Evolutionary conservation across 2,113 vertebrate species (phyloP).

Genomic region (Osmerus eperlanus): DNA sequence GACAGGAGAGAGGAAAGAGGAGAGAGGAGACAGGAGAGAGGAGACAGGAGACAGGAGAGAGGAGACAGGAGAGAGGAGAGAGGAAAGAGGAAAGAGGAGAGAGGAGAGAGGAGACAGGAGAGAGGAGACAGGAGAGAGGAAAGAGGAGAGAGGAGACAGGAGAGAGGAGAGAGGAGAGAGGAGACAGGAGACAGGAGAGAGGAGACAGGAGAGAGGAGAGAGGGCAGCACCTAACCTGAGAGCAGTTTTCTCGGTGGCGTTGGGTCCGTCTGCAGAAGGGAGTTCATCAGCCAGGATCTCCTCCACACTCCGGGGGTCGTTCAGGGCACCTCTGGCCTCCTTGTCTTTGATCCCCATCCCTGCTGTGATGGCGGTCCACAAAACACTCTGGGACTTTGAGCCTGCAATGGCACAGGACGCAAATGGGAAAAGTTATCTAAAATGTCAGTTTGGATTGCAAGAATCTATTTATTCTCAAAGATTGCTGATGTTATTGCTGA

Average conservation of each 20-base stretch:
- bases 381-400: conserved; percentile 91
- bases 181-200: too few relatives aligned
- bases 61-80: too few relatives aligned
- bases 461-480: too few relatives aligned
- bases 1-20: too few relatives aligned
- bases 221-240: conserved; percentile 82
- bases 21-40: too few relatives aligned
- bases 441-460: neutral
- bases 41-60: neutral
- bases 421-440: neutral
- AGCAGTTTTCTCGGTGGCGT: conserved; percentile 87
- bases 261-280: conserved; percentile 79
- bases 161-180: too few relatives aligned
- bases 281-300: conserved; percentile 91
- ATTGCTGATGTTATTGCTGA: too few relatives aligned
- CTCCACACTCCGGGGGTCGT: conserved; percentile 80
- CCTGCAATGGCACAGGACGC: conserved; percentile 62
- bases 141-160: too few relatives aligned
- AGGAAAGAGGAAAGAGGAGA: too few relatives aligned
- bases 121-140: too few relatives aligned
- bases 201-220: neutral
- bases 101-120: too few relatives aligned
- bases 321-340: conserved; percentile 68
- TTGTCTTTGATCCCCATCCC: conserved; percentile 80
- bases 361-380: conserved; percentile 85